A percentile compares a stretch with the other conserved stretches of the same genome.
These are phyloP conservation scores for Etheostoma perlongum DNA, from an alignment of 2,797 vertebrate genomes.

Conservation along the genomic window DNA sequence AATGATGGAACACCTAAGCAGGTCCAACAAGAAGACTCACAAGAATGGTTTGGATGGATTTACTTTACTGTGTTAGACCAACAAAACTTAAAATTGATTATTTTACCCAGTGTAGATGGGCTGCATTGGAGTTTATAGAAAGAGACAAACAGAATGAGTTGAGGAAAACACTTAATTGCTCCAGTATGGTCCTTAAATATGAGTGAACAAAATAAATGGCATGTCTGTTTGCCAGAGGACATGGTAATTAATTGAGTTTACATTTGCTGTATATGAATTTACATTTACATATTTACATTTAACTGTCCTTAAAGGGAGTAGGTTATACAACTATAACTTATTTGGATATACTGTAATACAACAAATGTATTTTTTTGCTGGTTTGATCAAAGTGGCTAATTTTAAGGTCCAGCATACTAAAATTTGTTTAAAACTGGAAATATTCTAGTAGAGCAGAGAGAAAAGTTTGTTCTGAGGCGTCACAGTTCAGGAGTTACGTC, in stretches of 20 bases:
- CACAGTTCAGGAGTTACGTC: slow-evolving; percentile 25
- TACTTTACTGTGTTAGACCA: slow-evolving; percentile 16
- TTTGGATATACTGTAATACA: neutral
- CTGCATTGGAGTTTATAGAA: slow-evolving; percentile 16
- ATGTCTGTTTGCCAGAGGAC: slow-evolving; percentile 18
- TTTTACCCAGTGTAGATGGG: slow-evolving; percentile 14
- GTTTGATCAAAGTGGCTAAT: neutral
- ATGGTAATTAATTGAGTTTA: slow-evolving; percentile 21
- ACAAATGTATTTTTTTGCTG: neutral
- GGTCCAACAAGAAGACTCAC: slow-evolving; percentile 5
- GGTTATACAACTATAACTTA: no score
- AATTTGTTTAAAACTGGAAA: neutral
- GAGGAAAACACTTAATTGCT: slow-evolving; percentile 24
- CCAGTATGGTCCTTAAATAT: slow-evolving; percentile 14
- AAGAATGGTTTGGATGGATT: slow-evolving; percentile 23
- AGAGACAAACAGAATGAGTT: slow-evolving; percentile 27
- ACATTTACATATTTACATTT: slow-evolving; percentile 29
- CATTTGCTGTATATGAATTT: slow-evolving; percentile 33
- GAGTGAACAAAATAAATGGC: slow-evolving; percentile 6
- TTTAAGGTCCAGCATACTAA: neutral
- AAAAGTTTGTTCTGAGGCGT: slow-evolving; percentile 4
- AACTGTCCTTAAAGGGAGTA: neutral
- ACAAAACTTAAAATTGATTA: slow-evolving; percentile 25
- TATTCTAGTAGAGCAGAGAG: neutral
- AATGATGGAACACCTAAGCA: slow-evolving; percentile 22